Conservation (phyloP, 2,113 vertebrate genomes). For the Tringa solitaria region DNA sequence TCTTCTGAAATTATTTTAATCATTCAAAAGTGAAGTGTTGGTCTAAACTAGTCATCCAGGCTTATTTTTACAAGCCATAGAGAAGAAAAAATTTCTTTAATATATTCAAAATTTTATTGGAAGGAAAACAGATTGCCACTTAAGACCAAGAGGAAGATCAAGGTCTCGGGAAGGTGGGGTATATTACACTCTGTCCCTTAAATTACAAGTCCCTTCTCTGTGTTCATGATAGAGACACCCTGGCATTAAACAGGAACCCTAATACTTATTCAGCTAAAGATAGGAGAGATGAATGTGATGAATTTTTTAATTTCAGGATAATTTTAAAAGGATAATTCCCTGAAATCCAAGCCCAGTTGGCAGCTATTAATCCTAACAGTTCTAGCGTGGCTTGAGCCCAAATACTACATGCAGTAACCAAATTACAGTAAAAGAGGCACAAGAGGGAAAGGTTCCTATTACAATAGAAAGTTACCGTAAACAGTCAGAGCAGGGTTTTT, state of each 20-base stretch:
- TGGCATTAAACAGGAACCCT: background rate
- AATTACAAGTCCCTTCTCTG: background rate
- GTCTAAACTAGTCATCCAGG: background rate
- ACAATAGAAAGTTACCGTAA: background rate
- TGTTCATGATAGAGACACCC: background rate
- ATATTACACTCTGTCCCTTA: background rate
- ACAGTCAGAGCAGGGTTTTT: background rate
- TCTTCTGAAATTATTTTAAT: background rate
- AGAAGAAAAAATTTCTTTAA: background rate
- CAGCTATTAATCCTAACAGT: background rate
- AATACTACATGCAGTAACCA: background rate
- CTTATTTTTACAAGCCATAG: background rate
- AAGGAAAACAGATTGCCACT: background rate
- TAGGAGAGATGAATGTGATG: background rate
- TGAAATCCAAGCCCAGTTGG: background rate
- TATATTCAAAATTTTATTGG: background rate
- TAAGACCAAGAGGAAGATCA: background rate
- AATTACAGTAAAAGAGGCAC: background rate
- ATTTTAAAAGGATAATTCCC: background rate
- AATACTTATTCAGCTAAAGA: background rate
- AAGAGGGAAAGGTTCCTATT: background rate
- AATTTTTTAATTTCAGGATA: background rate
- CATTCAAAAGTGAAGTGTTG: background rate
- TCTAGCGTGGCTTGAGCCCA: background rate
- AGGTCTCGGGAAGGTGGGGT: background rate